Conservation (phyloP, 1,140 invertebrate genomes). For the Drosophila hydei region DNA sequence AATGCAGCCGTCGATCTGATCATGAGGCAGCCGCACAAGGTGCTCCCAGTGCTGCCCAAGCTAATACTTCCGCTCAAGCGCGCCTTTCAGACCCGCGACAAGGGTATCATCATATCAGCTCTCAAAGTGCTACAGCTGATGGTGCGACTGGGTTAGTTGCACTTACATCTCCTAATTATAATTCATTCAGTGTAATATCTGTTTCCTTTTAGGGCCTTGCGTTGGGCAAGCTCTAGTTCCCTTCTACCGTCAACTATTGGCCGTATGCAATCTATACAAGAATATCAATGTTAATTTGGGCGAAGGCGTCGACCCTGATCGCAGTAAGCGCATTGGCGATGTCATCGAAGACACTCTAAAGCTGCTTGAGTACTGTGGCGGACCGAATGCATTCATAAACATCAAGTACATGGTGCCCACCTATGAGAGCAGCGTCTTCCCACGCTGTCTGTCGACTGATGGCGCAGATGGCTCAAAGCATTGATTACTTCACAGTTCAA, state of each 20-base stretch:
- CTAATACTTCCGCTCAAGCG: constrained; percentile 97
- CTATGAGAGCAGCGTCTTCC: constrained; percentile 94
- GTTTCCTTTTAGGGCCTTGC: constrained; percentile 61
- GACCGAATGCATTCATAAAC: constrained; percentile 97
- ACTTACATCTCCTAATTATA: too few species aligned
- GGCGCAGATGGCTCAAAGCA: constrained; percentile 2
- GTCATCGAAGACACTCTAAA: constrained; percentile 96
- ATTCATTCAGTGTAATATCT: not conserved
- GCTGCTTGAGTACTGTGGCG: constrained; percentile 94
- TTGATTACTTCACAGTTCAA: too few species aligned
- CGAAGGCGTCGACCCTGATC: constrained; percentile 91
- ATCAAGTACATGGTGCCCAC: constrained; percentile 99
- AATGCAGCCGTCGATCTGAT: constrained; percentile 76
- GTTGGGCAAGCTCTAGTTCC: constrained; percentile 94
- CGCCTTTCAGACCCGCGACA: constrained; percentile 91
- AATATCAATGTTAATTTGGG: constrained; percentile 92
- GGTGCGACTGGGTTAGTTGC: constrained; percentile 88
- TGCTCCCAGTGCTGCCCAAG: constrained; percentile 95
- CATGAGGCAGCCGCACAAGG: constrained; percentile 93
- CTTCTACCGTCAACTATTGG: constrained; percentile 96
- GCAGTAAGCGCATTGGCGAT: constrained; percentile 93
- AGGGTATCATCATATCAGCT: constrained; percentile 90
- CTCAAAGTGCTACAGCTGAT: constrained; percentile 91
- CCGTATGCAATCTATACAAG: constrained; percentile 95
- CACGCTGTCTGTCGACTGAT: constrained; percentile 52